Evolutionary conservation across 2,888 invertebrate species (phyloP), one percentile per base, ranked within the genome.

Genomic region (Chydorus sphaericus): DNA sequence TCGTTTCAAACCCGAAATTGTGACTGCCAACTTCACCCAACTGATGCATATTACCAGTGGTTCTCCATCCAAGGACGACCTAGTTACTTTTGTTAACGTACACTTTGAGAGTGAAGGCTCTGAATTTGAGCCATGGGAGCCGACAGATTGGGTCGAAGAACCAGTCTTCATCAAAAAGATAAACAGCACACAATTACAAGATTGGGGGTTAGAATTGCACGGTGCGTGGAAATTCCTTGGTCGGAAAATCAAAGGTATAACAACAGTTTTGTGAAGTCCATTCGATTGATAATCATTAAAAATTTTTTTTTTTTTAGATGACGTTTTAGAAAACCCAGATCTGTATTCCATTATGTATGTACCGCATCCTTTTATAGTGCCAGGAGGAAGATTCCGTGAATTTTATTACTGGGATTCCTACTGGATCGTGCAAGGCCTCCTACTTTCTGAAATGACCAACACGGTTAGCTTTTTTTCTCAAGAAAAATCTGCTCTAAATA

Each of bases 331-430:
- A 11, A 56, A 48, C 29, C 57, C 57, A 10, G 53, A 57, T 11
- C 18, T 68, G 31, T 90, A 90, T 72, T 92, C 92, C 57, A 82
- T 93, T 61, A 84, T 93, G 63, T 86, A 86, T 62, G 84, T 93
- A 2, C 81, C 86, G 0, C 77, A 94, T 67, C 68, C 69, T 2
- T 72, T 73, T 59, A 70, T 75, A 44, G 83, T 93, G 77, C 89
- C 60, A 65, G 90, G 67, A 77, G 89, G 72, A 10, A 75, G 94
- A 61, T 75, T 75, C 63, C 64, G 73, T 38, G 75, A 73, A 62
- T 31, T 53, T 58, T 93, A 92, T 70, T 93, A 93, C 69, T 93
- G 94, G 93, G 94, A 94, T 69, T 88, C 90, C 0, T 94, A 88
- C 68, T 94, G 93, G 92, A 87, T 90, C 57, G 76, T 93, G 62